Evolutionary conservation across 2,888 invertebrate genomes (phyloP).

Genomic region (Shargacucullia verbasci): DNA sequence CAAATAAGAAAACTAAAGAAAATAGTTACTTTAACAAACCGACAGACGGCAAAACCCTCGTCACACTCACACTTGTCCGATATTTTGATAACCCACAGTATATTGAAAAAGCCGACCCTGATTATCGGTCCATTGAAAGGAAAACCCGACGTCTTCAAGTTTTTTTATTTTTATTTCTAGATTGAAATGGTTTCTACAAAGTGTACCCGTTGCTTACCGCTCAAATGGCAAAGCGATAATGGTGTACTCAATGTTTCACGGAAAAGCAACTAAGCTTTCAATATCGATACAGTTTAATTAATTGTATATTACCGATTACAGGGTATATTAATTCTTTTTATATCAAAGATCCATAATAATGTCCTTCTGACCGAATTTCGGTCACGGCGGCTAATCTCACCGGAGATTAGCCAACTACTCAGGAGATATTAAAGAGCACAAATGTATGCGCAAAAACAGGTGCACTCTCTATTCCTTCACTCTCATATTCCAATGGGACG

Average conservation of each 20-base stretch:
- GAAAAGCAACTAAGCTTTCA: slow-evolving; percentile 14
- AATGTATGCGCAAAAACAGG: too few species aligned
- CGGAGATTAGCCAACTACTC: too few species aligned
- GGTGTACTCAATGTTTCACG: slow-evolving; percentile 13
- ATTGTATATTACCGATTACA: too few species aligned
- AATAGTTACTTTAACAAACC: slow-evolving; percentile 39
- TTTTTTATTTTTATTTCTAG: slow-evolving; percentile 44
- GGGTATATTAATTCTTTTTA: too few species aligned
- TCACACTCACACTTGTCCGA: slow-evolving; percentile 51
- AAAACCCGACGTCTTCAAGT: slow-evolving; percentile 35
- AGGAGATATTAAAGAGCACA: too few species aligned
- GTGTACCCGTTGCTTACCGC: slow-evolving; percentile 12
- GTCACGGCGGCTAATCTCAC: too few species aligned
- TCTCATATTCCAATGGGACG: too few species aligned
- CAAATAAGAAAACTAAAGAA: slow-evolving; percentile 37
- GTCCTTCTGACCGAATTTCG: too few species aligned
- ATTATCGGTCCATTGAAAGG: slow-evolving; percentile 56
- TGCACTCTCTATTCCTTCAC: too few species aligned
- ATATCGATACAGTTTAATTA: background rate
- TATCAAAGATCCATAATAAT: too few species aligned
- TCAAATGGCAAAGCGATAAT: slow-evolving; percentile 21
- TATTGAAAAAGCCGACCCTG: slow-evolving; percentile 58
- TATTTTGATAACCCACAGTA: slow-evolving; percentile 55
- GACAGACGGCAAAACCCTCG: slow-evolving; percentile 50
- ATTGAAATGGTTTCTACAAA: slow-evolving; percentile 38